Percentiles rank a stretch among this genome's conserved stretches.
phyloP scores from a whole-genome alignment of 2,888 invertebrate species.

The Synanthedon tipuliformis region DNA sequence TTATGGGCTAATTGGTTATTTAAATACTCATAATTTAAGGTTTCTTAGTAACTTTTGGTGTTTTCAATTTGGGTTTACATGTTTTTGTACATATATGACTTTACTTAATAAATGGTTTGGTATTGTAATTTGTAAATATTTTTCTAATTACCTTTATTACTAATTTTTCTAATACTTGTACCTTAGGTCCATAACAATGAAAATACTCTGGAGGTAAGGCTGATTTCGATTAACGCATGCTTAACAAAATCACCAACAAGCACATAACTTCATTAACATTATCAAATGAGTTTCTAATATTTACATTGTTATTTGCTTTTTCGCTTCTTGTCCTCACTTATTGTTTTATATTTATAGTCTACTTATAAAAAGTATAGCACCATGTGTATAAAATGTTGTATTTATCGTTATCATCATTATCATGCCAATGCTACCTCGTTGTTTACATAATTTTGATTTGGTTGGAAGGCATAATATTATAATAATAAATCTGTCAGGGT shows the following conservation, averaged over 20 bases:
- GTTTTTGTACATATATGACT: neutral
- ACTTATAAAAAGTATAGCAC: too few species aligned
- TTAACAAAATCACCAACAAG: neutral
- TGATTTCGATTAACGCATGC: neutral
- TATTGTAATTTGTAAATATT: neutral
- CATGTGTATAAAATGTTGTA: too few species aligned
- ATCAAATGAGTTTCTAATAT: too few species aligned
- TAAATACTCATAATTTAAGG: too few species aligned
- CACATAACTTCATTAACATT: neutral
- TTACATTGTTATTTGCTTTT: too few species aligned
- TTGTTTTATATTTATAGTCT: too few species aligned
- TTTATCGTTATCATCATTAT: too few species aligned
- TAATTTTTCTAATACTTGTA: neutral
- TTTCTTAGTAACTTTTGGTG: too few species aligned
- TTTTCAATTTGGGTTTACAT: too few species aligned
- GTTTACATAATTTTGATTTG: neutral
- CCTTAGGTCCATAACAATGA: neutral
- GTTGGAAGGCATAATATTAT: constrained; percentile 1
- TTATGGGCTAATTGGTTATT: too few species aligned
- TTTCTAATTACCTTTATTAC: neutral
- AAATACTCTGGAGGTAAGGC: neutral
- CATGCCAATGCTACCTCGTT: too few species aligned
- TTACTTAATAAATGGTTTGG: neutral
- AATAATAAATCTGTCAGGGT: constrained; percentile 19
- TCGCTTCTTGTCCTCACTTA: too few species aligned